phyloP scores from a whole-genome alignment of 2,797 vertebrate species.

The Malurus leucopterus region DNA sequence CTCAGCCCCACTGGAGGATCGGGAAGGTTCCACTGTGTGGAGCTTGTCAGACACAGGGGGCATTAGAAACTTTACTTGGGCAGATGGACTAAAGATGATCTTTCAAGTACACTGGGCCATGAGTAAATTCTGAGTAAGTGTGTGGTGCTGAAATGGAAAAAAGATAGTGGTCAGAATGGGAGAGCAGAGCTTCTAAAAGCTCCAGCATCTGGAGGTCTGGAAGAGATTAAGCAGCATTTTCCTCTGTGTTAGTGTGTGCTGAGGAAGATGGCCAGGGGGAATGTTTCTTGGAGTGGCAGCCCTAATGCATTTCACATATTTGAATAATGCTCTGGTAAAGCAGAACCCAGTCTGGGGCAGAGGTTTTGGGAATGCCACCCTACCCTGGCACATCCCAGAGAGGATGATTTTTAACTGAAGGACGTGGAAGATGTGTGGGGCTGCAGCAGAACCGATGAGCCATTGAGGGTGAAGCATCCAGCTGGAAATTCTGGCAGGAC shows the following conservation, averaged over 20 bases:
- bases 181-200: neutral
- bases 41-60: accelerated
- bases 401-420: neutral
- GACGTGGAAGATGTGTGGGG: accelerated
- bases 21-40: neutral
- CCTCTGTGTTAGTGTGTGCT: neutral
- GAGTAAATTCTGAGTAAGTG: neutral
- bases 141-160: neutral
- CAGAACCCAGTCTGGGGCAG: neutral
- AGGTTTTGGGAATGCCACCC: neutral
- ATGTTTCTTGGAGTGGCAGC: neutral
- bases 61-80: neutral
- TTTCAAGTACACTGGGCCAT: neutral
- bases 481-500: neutral
- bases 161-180: neutral
- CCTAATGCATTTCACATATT: accelerated
- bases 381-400: neutral
- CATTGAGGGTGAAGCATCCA: neutral
- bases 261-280: neutral
- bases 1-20: neutral
- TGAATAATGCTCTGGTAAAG: neutral
- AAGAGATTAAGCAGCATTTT: neutral
- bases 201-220: neutral
- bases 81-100: neutral
- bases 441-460: neutral